Base-by-base conservation (phyloP, 1,140 invertebrate species). In the Eurosta solidaginis region DNA sequence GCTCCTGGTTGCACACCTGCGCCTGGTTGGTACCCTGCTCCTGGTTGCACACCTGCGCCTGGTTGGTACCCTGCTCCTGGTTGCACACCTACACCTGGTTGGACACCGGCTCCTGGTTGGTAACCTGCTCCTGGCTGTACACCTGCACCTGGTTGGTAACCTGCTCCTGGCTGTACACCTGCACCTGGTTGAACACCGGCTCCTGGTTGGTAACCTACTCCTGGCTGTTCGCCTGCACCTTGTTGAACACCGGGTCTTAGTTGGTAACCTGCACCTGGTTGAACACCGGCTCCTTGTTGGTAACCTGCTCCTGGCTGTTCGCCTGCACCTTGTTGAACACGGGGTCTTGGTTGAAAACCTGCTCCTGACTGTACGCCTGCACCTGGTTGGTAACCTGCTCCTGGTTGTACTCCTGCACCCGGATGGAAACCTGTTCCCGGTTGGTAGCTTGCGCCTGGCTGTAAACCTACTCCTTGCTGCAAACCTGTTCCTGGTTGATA, bases 341-440 rank as follows among this genome's bases (percentile, higher is more conserved):
- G 9, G 5, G 45, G 9, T n/a, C 74, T 33, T 40, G 80, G 68
- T 14, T 49, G 45, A 12, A 49, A 17, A 12, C 45, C 45, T 49
- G 45, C 45, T 9, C 45, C 45, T 12, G 45, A 3, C n/a, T 79
- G 82, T 2, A 5, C 0, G 25, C 81, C 80, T 6, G 73, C 54
- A 7, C 80, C 79, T 59, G 12, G 25, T n/a, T 79, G 78, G 47
- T 68, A n/a, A 14, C 27, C 59, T 33, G 74, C 12, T 45, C 78
- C 79, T 74, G 75, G 78, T 49, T 80, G 79, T n/a, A n/a, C n/a
- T n/a, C n/a, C n/a, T n/a, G n/a, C n/a, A n/a, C 22, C 29, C 25
- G 12, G 25, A 17, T 79, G 78, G 47, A 73, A n/a, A 14, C 27
- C 59, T 33, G 74, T 6, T 45, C 78, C 79, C 73, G 75, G 78